Conservation (phyloP, 1,140 invertebrate species). For the Leguminivora glycinivorella region DNA sequence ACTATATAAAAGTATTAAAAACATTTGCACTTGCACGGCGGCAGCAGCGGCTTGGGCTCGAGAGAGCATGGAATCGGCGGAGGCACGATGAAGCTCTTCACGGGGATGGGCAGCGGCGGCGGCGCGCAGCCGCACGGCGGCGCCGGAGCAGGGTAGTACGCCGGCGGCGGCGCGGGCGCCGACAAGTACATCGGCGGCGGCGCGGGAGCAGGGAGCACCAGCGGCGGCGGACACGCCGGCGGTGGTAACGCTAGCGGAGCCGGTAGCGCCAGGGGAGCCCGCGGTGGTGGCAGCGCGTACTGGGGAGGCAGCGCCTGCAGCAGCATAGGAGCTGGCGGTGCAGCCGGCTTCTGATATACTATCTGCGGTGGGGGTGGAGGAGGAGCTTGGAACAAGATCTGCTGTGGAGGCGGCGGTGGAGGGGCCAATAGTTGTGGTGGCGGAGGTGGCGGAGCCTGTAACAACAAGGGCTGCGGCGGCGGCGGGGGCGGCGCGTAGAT, state of each 20-base stretch:
- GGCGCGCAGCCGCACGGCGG: slow-evolving; percentile 28
- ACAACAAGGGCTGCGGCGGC: neutral
- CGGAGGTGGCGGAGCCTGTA: neutral
- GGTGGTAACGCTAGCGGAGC: slow-evolving; percentile 36
- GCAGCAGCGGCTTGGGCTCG: slow-evolving; percentile 10
- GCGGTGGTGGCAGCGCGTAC: slow-evolving; percentile 32
- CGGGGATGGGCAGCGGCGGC: slow-evolving; percentile 24
- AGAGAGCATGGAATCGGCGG: slow-evolving; percentile 23
- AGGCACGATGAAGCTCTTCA: slow-evolving; percentile 25
- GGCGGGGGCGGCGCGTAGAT: neutral
- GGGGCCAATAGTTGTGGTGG: neutral
- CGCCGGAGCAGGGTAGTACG: slow-evolving; percentile 33
- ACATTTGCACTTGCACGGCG: slow-evolving; percentile 17
- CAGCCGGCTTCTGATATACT: slow-evolving; percentile 31
- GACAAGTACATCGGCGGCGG: slow-evolving; percentile 2
- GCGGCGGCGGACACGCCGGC: slow-evolving; percentile 34
- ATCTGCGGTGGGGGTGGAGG: slow-evolving; percentile 8
- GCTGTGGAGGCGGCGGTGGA: neutral
- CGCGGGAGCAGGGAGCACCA: neutral
- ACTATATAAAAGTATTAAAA: neutral
- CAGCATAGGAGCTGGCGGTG: slow-evolving; percentile 36
- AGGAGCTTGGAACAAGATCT: neutral
- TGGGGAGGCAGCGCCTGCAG: slow-evolving; percentile 35
- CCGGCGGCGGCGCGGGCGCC: slow-evolving; percentile 25
- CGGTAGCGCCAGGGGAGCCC: slow-evolving; percentile 27